Percentiles rank a stretch among this genome's conserved stretches.
These are phyloP conservation scores for Anas bernieri DNA, from an alignment of 2,797 vertebrate species.

Conservation along the genomic window DNA sequence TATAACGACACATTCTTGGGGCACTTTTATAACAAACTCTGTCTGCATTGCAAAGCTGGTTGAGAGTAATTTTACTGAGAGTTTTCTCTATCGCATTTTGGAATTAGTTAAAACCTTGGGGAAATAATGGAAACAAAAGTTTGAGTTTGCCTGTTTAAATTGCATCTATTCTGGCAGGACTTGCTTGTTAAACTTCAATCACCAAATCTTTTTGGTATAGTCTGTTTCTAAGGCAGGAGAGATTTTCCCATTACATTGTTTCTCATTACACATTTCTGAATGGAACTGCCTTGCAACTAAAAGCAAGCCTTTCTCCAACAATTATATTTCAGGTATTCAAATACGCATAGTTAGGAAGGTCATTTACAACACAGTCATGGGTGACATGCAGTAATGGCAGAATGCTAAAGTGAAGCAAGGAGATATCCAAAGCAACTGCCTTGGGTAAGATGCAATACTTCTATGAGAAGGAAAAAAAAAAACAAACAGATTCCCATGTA, in stretches of 20 bases:
- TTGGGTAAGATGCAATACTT: not conserved
- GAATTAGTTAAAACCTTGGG: not conserved
- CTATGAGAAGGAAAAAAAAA: not conserved
- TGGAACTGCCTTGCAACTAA: not conserved
- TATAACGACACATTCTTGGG: not conserved
- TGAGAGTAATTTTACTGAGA: not conserved
- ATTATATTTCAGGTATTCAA: not conserved
- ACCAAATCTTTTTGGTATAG: not conserved
- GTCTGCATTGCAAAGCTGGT: not conserved
- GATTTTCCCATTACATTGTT: not conserved
- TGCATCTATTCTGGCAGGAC: not conserved
- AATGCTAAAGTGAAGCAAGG: not conserved
- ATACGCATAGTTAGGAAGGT: not conserved
- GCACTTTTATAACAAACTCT: not conserved
- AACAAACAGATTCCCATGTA: not conserved
- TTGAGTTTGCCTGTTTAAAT: not conserved
- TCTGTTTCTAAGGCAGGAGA: not conserved
- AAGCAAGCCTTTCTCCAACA: not conserved
- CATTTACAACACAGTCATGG: not conserved
- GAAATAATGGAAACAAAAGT: not conserved
- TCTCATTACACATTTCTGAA: not conserved
- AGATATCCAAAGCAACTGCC: not conserved
- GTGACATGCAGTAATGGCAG: not conserved
- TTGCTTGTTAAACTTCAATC: not conserved
- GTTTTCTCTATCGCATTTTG: conserved; percentile 3